Evolutionary conservation across 2,113 vertebrate species (phyloP), one percentile per base, ranked within the genome.

Genomic region (Chlamydotis undulata): DNA sequence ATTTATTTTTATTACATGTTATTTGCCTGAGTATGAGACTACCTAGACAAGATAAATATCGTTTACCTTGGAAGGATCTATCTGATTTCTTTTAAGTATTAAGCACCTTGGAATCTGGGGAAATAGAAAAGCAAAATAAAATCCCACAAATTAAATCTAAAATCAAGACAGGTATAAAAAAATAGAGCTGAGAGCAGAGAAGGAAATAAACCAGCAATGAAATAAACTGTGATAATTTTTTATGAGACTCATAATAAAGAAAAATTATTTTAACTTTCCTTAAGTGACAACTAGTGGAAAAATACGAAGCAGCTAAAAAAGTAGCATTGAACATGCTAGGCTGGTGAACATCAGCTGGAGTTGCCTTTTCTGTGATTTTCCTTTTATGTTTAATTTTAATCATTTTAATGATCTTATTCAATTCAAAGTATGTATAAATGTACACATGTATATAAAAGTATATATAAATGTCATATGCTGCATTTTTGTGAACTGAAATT

Each of bases 111-210:
- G 83, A 95, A 96, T 90, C 78, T 84, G 61, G 50, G 55, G 61
- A 92, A 93, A 78, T 59, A 83, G 67, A 91, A 89, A 82, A 80
- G 77, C n/a, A 82, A 96, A 96, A 87, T 79, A 91, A 95, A 82
- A 93, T 83, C 24, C 53, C 50, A 69, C 55, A 89, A 96, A 89
- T 33, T 28, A 87, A 93, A 91, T 87, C 65, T 84, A 65, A 82
- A 95, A 91, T 65, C 18, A 85, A 89, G 89, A 92, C 29, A 69
- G 25, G 53, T 68, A 79, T 47, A 45, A 95, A 84, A 69, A 79
- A 47, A 3, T 15, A 65, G 65, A 92, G n/a, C 57, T 74, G 67
- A 89, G 70, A 91, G 50, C 8, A 75, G 87, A 80, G 87, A 89
- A 91, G 41, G 70, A 97, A 94, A 94, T 89, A 93, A 96, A 85